Conservation (phyloP, 2,797 vertebrate species). For the Catharus ustulatus region DNA sequence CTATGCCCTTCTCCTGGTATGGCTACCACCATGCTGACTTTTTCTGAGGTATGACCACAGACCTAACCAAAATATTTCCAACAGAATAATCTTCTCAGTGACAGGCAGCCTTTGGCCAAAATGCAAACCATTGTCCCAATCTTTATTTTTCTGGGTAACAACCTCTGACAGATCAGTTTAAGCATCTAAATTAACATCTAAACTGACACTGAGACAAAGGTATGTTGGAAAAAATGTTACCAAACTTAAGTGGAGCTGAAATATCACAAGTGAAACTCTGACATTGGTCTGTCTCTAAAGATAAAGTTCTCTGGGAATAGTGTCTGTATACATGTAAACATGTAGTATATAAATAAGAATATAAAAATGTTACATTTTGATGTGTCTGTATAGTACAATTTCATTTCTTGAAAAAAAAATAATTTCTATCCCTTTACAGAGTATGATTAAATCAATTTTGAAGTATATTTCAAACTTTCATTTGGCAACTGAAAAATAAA, state of each 20-base stretch:
- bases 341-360: neutral
- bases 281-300: neutral
- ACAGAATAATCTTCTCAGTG: neutral
- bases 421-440: neutral
- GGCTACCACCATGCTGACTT: neutral
- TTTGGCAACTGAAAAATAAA: neutral
- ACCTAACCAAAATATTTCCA: neutral
- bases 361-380: neutral
- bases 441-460: neutral
- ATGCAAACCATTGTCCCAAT: neutral
- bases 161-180: neutral
- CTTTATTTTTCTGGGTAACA: neutral
- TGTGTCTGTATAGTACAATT: neutral
- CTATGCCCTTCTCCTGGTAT: neutral
- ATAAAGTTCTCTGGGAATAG: too few relatives aligned
- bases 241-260: neutral
- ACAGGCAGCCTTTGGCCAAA: neutral
- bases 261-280: neutral
- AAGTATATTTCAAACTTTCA: neutral
- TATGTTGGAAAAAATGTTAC: neutral
- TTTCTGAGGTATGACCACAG: neutral
- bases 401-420: neutral
- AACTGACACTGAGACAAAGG: neutral
- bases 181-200: neutral
- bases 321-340: too few relatives aligned